Conservation (phyloP, 2,113 vertebrate genomes). For the Tragelaphus strepsiceros region DNA sequence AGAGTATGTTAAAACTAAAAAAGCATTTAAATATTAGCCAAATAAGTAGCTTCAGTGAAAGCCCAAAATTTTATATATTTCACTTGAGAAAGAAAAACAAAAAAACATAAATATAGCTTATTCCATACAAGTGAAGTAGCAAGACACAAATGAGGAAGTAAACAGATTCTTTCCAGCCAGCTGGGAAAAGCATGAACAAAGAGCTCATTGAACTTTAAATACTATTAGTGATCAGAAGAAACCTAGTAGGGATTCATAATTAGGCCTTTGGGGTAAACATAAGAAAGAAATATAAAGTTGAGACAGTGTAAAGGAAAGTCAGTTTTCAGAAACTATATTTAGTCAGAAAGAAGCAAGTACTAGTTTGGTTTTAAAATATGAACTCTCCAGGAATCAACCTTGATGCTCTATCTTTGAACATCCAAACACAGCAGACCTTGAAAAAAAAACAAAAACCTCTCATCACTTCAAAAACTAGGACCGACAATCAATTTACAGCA, state of each 20-base stretch:
- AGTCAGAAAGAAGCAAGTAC: not conserved
- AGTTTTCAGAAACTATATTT: not conserved
- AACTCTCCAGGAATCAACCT: not conserved
- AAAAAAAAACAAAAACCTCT: not conserved
- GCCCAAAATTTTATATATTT: not conserved
- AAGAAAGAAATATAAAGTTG: constrained; percentile 22
- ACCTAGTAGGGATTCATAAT: not conserved
- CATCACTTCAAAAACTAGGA: not conserved
- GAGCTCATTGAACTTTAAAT: constrained; percentile 1
- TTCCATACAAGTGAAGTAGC: not conserved
- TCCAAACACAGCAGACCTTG: not conserved
- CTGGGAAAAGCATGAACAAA: constrained; percentile 27
- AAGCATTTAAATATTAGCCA: not conserved
- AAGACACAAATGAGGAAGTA: constrained; percentile 6
- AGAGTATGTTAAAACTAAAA: not conserved
- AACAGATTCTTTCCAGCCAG: not conserved
- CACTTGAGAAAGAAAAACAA: not conserved
- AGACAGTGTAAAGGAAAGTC: not conserved
- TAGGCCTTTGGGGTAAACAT: not conserved
- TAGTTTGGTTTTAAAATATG: constrained; percentile 25
- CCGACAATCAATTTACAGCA: not conserved
- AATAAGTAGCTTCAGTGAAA: not conserved
- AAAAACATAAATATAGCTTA: not conserved
- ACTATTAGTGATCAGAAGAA: not conserved
- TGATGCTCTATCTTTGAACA: not conserved